These are phyloP conservation scores for Antedon mediterranea DNA, from an alignment of 53 echinoderm and acorn worm genomes.

Conservation along the genomic window DNA sequence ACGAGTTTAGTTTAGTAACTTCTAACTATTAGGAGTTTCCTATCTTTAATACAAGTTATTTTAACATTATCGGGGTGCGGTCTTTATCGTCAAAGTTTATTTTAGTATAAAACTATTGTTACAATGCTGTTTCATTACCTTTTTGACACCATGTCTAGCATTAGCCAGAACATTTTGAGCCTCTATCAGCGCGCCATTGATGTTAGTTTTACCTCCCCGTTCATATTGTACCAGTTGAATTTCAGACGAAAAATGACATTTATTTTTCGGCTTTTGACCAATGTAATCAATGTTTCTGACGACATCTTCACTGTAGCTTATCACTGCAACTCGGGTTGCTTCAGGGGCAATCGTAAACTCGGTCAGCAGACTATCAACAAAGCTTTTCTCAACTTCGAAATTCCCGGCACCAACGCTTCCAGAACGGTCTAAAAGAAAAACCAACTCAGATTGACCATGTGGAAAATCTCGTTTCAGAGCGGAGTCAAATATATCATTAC, in stretches of 20 bases:
- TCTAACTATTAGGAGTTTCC: too few species aligned
- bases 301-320: slow-evolving; percentile 30
- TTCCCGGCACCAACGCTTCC: slow-evolving; percentile 18
- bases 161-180: slow-evolving; percentile 12
- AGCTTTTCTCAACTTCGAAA: slow-evolving; percentile 17
- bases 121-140: background rate
- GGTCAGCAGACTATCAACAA: slow-evolving; percentile 25
- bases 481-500: slow-evolving; percentile 12
- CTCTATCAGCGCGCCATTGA: slow-evolving; percentile 16
- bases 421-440: slow-evolving; percentile 29
- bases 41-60: too few species aligned
- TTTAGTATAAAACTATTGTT: too few species aligned
- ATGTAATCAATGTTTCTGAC: slow-evolving; percentile 24
- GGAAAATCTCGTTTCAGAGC: slow-evolving; percentile 8
- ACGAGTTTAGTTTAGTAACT: too few species aligned
- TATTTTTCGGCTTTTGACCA: slow-evolving; percentile 13
- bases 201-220: slow-evolving; percentile 15
- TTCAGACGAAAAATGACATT: slow-evolving; percentile 16
- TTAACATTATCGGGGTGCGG: too few species aligned
- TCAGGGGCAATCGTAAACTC: slow-evolving; percentile 23
- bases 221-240: slow-evolving; percentile 12
- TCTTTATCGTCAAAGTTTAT: too few species aligned
- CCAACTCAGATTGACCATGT: slow-evolving; percentile 21
- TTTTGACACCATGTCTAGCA: slow-evolving; percentile 11
- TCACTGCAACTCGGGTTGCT: slow-evolving; percentile 16